Percentiles rank a stretch among this genome's conserved stretches.
phyloP scores from a whole-genome alignment of 2,797 vertebrate species.

The Manis javanica region DNA sequence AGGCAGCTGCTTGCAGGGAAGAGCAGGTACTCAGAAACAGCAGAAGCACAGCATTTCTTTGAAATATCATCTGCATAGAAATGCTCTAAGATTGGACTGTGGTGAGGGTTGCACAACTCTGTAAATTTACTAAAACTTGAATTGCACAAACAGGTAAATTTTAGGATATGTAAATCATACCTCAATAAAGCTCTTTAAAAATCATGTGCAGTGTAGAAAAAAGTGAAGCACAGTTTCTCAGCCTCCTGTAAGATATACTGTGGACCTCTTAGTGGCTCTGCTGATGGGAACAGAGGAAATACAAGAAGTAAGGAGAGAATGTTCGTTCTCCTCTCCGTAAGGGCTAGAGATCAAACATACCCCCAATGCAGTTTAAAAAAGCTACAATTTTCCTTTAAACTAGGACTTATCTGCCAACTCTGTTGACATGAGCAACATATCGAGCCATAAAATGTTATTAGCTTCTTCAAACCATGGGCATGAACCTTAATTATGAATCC shows the following conservation, averaged over 20 bases:
- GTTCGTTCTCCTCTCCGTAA: not conserved
- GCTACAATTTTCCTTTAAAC: not conserved
- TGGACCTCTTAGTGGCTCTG: not conserved
- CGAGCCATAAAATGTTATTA: slow-evolving; percentile 18
- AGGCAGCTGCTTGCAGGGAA: not conserved
- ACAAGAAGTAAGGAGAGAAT: not conserved
- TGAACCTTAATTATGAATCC: slow-evolving; percentile 11
- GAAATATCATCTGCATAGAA: not conserved
- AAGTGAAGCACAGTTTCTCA: not conserved
- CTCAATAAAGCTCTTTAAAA: not conserved
- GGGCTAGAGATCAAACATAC: not conserved
- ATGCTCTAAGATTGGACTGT: not conserved
- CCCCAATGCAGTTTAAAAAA: not conserved
- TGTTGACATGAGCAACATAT: not conserved
- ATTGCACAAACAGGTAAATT: not conserved
- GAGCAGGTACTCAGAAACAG: not conserved
- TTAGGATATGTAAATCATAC: not conserved
- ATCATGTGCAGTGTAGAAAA: not conserved
- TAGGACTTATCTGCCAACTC: not conserved
- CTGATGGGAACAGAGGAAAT: not conserved
- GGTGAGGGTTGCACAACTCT: not conserved
- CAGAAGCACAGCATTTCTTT: not conserved
- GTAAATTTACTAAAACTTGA: not conserved
- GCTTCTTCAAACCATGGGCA: not conserved
- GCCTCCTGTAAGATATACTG: not conserved